Base-by-base conservation (phyloP, 2,888 invertebrate species). In the Nezara viridula region DNA sequence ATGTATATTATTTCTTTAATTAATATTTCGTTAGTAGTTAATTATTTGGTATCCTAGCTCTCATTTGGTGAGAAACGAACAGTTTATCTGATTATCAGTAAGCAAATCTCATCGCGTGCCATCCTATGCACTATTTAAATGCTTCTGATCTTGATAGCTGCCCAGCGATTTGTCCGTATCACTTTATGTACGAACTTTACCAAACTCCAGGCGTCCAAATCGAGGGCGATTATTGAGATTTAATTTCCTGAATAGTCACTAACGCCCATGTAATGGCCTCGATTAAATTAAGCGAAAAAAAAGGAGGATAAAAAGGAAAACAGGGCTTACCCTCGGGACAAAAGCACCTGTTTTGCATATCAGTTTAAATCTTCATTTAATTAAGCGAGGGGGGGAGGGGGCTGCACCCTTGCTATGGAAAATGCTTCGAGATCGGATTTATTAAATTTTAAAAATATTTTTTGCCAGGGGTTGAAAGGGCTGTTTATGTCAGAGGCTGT, bases 21-120 rank as follows among this genome's bases (percentile, higher is more conserved):
- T 44, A 44, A 5, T 10, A 7, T 44, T 44, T 10, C 5, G 44
- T 7, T 44, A 44, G 44, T 44, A 44, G 10, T 5, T 44, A 44
- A 10, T 44, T 44, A 44, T 44, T 44, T 44, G 44, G 44, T 44
- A 44, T 44, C 5, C 5, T 44, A 44, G 32, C 32, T 19, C 16
- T 73, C 32, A 37, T 73, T 16, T 19, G 37, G 19, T 73, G 19
- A 37, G 21, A 19, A 73, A 37, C 60, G 66, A 73, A 27, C 27
- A 6, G 19, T 73, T 37, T 10, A n/a, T n/a, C 37, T 21, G 47
- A 88, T 88, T 49, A 86, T 88, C 66, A 66, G 27, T 66, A 32
- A 32, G 60, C 49, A 19, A 73, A 88, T 73, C 47, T 60, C 14
- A 16, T 88, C 40, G 88, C 88, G 88, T 88, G 88, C 60, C 73